phyloP scores from a whole-genome alignment of 1,140 invertebrate genomes.

The Lepidotrigona ventralis region DNA sequence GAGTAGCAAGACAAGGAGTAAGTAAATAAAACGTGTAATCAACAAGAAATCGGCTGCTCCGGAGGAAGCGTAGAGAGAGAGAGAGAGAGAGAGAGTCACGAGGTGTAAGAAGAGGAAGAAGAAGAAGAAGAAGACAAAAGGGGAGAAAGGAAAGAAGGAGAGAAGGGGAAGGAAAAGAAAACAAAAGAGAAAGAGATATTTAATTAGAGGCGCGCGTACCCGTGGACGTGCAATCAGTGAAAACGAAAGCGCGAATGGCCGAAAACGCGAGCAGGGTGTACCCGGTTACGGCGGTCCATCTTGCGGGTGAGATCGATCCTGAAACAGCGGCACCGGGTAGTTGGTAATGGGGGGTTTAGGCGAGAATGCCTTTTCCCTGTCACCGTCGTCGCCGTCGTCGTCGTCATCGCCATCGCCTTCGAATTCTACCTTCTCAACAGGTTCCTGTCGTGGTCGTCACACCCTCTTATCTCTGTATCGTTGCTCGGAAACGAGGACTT shows the following conservation, averaged over 20 bases:
- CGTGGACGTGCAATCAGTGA: conserved; percentile 49
- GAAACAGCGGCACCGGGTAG: conserved; percentile 67
- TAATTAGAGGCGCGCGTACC: conserved; percentile 42
- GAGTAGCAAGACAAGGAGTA: conserved; percentile 29
- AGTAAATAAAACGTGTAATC: not conserved
- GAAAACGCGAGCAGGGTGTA: conserved; percentile 56
- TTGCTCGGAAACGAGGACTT: conserved; percentile 9
- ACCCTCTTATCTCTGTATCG: conserved; percentile 11
- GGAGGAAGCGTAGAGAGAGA: not conserved
- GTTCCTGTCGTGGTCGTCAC: conserved; percentile 39
- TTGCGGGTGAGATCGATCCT: conserved; percentile 66
- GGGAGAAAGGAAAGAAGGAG: not conserved
- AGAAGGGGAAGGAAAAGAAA: no score
- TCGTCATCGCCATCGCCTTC: conserved; percentile 53
- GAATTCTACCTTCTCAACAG: conserved; percentile 36
- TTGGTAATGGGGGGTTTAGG: conserved; percentile 79
- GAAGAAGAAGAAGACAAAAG: not conserved
- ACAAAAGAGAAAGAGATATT: not conserved
- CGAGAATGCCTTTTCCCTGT: conserved; percentile 79
- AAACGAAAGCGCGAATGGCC: conserved; percentile 65
- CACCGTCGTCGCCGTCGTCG: conserved; percentile 69
- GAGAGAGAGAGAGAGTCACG: conserved; percentile 37
- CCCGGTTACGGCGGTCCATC: conserved; percentile 62
- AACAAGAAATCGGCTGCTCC: no score
- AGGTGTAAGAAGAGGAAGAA: not conserved